Percentiles rank a stretch among this genome's conserved stretches.
phyloP scores from a whole-genome alignment of 2,113 vertebrate genomes.

The Mirza zaza region DNA sequence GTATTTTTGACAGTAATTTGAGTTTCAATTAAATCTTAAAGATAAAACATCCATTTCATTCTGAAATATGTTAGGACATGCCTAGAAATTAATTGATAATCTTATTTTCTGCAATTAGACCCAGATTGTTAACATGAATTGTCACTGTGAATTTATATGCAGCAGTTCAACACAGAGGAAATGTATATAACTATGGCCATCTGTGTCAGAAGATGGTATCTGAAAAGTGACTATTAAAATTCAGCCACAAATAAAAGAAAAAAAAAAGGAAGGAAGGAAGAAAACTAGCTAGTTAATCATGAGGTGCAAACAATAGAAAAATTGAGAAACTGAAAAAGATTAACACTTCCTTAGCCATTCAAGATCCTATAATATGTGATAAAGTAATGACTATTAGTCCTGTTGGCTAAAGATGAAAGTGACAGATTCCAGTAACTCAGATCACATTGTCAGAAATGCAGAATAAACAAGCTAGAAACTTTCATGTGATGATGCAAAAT shows the following conservation, averaged over 20 bases:
- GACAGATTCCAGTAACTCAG: conserved; percentile 31
- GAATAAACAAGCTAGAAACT: conserved; percentile 7
- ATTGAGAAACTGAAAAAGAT: neutral
- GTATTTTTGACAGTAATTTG: conserved; percentile 29
- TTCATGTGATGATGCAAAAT: neutral
- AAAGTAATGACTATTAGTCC: neutral
- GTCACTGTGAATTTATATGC: neutral
- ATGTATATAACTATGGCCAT: accelerated
- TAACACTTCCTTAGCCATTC: neutral
- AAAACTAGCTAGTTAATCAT: neutral
- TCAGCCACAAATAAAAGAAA: neutral
- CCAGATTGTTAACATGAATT: neutral
- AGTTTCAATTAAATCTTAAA: conserved; percentile 30
- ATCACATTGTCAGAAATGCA: neutral
- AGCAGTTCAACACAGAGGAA: neutral
- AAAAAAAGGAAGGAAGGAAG: neutral
- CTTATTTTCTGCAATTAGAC: conserved; percentile 5
- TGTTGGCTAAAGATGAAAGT: conserved; percentile 38
- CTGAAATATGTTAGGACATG: neutral
- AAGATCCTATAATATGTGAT: neutral
- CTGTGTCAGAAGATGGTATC: neutral
- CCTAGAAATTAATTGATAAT: neutral
- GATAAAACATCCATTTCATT: conserved; percentile 3
- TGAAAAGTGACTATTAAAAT: conserved; percentile 36
- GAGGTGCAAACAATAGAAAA: neutral